These are phyloP conservation scores for Alethe castanea DNA, from an alignment of 2,113 vertebrate species.

Conservation along the genomic window DNA sequence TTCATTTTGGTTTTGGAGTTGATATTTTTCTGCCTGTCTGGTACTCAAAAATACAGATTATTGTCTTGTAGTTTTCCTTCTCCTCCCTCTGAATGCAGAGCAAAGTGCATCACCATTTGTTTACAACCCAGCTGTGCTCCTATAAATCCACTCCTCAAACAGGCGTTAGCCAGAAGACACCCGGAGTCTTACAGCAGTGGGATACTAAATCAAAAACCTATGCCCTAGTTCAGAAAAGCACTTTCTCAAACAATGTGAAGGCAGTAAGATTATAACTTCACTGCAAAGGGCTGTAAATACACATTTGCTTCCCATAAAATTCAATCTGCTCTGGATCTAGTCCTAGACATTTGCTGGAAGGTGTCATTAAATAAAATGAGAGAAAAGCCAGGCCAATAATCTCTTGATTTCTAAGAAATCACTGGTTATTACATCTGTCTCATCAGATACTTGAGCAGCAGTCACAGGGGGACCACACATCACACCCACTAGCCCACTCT, in stretches of 20 bases:
- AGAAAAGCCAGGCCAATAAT: background rate
- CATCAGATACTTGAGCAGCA: background rate
- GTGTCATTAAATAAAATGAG: constrained; percentile 14
- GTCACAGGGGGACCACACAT: background rate
- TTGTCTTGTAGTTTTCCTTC: background rate
- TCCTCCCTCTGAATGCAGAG: background rate
- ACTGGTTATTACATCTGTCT: background rate
- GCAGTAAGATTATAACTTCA: background rate
- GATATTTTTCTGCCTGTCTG: background rate
- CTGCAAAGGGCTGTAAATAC: background rate
- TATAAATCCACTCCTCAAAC: background rate
- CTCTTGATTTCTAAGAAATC: background rate
- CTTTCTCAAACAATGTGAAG: background rate
- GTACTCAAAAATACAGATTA: background rate
- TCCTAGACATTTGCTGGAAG: constrained; percentile 11
- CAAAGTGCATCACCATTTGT: background rate
- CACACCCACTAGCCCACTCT: background rate
- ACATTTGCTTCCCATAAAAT: constrained; percentile 15
- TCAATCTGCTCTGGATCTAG: constrained; percentile 16
- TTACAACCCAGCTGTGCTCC: constrained; percentile 4
- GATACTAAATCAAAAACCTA: background rate
- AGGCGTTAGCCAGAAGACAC: background rate
- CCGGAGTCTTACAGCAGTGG: background rate
- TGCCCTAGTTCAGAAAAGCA: background rate
- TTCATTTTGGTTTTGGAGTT: background rate